These are phyloP conservation scores for Nebria ingens DNA, from an alignment of 1,140 invertebrate genomes.

Conservation along the genomic window DNA sequence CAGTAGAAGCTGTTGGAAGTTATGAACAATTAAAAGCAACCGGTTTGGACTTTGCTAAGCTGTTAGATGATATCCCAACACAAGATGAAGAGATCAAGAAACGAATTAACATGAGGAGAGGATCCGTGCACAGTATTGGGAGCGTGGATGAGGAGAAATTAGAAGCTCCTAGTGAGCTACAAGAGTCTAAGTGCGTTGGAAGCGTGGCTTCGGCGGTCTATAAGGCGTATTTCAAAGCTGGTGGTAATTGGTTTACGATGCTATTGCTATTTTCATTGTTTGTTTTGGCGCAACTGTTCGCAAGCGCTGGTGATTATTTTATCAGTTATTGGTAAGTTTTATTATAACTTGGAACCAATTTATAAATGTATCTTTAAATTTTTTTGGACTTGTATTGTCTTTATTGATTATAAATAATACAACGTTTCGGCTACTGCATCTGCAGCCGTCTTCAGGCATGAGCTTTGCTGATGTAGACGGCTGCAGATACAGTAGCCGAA, in stretches of 20 bases:
- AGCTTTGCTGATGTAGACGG: too few species aligned
- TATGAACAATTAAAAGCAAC: constrained; percentile 48
- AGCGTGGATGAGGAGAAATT: constrained; percentile 30
- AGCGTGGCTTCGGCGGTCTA: constrained; percentile 47
- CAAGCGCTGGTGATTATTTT: constrained; percentile 48
- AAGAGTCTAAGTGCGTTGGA: constrained; percentile 35
- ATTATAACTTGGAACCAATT: too few species aligned
- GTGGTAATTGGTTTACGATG: constrained; percentile 38
- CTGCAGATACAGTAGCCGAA: too few species aligned
- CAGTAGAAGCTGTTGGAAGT: constrained; percentile 45
- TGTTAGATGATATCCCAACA: constrained; percentile 35
- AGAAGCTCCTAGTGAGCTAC: constrained; percentile 13
- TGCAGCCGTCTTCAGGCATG: too few species aligned
- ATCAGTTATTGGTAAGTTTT: constrained; percentile 13
- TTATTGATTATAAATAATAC: too few species aligned
- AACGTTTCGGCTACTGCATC: too few species aligned
- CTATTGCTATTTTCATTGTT: constrained; percentile 40
- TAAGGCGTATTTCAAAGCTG: constrained; percentile 48
- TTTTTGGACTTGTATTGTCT: too few species aligned
- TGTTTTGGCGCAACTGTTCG: constrained; percentile 45
- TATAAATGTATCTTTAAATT: constrained; percentile 2
- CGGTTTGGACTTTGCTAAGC: constrained; percentile 51
- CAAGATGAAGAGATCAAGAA: constrained; percentile 1
- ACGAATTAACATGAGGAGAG: constrained; percentile 12
- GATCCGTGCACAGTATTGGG: constrained; percentile 31